These are phyloP conservation scores for Pollenia griseotomentosa DNA, from an alignment of 2,888 invertebrate species.

Conservation along the genomic window DNA sequence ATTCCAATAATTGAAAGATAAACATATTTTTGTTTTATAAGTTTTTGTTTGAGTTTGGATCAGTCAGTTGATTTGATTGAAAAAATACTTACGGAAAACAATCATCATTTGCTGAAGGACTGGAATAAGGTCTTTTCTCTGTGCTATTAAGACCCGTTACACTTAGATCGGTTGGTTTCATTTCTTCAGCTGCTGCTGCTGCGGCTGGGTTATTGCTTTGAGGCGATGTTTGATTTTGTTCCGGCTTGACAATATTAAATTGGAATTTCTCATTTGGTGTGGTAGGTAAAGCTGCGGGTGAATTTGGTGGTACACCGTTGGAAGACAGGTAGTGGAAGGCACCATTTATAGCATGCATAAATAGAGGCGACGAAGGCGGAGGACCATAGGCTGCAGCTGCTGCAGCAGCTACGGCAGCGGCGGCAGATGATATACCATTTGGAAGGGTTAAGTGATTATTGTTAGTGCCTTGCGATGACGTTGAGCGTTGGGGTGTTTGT, in stretches of 20 bases:
- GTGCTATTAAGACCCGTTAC: constrained; percentile 79
- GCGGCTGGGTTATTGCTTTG: constrained; percentile 73
- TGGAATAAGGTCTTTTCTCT: constrained; percentile 77
- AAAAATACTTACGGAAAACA: constrained; percentile 83
- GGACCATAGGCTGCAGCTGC: constrained; percentile 82
- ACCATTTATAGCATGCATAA: constrained; percentile 84
- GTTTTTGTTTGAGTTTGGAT: too few species aligned
- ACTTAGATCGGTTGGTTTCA: constrained; percentile 89
- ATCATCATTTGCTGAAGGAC: constrained; percentile 78
- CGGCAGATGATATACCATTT: constrained; percentile 78
- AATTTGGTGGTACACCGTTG: constrained; percentile 82
- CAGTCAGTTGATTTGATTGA: too few species aligned
- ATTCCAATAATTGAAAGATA: too few species aligned
- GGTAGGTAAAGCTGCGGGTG: constrained; percentile 80
- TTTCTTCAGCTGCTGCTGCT: constrained; percentile 84
- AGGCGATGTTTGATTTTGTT: constrained; percentile 79
- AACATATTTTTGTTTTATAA: too few species aligned
- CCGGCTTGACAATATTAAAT: constrained; percentile 82
- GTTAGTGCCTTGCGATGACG: constrained; percentile 73
- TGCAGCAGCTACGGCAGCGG: constrained; percentile 82
- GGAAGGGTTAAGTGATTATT: constrained; percentile 80
- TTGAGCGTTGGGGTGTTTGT: constrained; percentile 72
- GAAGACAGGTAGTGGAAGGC: constrained; percentile 84
- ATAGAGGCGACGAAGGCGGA: constrained; percentile 83
- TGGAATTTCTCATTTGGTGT: constrained; percentile 82